Evolutionary conservation across 2,113 vertebrate species (phyloP).

Genomic region (Epinephelus lanceolatus): DNA sequence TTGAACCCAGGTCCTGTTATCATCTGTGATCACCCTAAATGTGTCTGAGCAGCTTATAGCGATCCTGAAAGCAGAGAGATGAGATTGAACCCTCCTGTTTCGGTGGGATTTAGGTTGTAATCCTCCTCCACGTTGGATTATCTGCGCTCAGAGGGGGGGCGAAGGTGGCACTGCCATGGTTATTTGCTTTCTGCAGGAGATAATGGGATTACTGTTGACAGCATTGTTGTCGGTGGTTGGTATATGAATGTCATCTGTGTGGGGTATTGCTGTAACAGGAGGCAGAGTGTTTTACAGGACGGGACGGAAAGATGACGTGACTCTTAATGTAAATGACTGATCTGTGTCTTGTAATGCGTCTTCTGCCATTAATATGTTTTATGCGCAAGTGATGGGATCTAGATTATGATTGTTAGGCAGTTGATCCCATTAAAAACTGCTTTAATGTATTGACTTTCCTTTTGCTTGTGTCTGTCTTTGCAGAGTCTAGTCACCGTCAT

Average conservation of each 20-base stretch:
- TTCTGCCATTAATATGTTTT: background rate
- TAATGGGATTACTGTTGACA: conserved; percentile 75
- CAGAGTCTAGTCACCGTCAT: background rate
- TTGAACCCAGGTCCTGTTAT: conserved; percentile 10
- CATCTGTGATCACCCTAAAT: conserved; percentile 30
- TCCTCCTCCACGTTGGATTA: conserved; percentile 70
- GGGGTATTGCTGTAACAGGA: conserved; percentile 20
- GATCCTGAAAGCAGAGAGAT: conserved; percentile 27
- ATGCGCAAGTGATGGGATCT: conserved; percentile 7
- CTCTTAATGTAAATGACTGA: background rate
- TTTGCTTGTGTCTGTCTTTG: background rate
- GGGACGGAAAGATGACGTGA: conserved; percentile 1
- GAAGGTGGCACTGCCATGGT: conserved; percentile 38
- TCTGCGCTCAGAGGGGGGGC: conserved; percentile 44
- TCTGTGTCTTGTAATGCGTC: background rate
- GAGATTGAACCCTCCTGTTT: conserved; percentile 60
- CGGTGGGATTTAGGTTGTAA: conserved; percentile 74
- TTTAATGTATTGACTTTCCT: conserved; percentile 13
- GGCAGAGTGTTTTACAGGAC: conserved; percentile 11
- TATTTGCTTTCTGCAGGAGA: conserved; percentile 69
- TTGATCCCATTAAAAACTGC: background rate
- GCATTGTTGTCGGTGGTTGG: conserved; percentile 54
- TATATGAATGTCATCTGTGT: conserved; percentile 48
- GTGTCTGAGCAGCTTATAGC: conserved; percentile 44
- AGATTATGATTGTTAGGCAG: background rate